Evolutionary conservation across 2,113 vertebrate genomes (phyloP).

Genomic region (Spea bombifrons): DNA sequence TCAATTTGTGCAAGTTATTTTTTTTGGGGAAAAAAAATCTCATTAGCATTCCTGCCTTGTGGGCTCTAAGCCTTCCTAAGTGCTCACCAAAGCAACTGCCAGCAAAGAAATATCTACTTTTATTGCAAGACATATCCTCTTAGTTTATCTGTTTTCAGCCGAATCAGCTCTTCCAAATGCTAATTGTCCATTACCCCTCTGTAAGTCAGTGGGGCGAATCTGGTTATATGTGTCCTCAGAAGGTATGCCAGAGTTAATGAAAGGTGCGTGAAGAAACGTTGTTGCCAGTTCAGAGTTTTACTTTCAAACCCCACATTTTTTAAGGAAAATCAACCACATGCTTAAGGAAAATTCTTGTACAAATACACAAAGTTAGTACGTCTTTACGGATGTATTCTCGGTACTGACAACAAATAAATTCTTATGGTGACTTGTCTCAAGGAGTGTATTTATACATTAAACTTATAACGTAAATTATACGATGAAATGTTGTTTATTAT

Average conservation of each 20-base stretch:
- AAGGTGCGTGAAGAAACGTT: conserved; percentile 18
- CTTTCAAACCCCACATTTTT: too few species aligned
- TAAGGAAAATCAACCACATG: too few species aligned
- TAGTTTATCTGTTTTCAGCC: conserved; percentile 40
- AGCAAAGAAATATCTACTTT: conserved; percentile 41
- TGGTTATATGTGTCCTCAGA: conserved; percentile 10
- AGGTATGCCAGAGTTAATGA: conserved; percentile 37
- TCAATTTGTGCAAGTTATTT: not conserved
- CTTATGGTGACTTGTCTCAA: too few species aligned
- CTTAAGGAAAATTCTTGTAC: too few species aligned
- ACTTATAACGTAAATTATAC: too few species aligned
- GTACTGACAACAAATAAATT: too few species aligned
- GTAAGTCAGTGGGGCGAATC: conserved; percentile 8
- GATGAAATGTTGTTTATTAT: too few species aligned
- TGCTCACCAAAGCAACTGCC: conserved; percentile 30
- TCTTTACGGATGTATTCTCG: too few species aligned
- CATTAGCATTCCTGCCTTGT: conserved; percentile 39
- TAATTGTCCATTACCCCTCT: conserved; percentile 41
- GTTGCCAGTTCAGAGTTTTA: too few species aligned
- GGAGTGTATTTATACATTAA: too few species aligned
- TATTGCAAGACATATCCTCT: conserved; percentile 33
- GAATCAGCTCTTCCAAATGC: conserved; percentile 43
- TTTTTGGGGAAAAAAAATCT: conserved; percentile 1
- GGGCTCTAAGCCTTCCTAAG: conserved; percentile 21
- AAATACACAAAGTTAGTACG: too few species aligned